These are phyloP conservation scores for Myxocyprinus asiaticus DNA, from an alignment of 2,113 vertebrate genomes.

Conservation along the genomic window DNA sequence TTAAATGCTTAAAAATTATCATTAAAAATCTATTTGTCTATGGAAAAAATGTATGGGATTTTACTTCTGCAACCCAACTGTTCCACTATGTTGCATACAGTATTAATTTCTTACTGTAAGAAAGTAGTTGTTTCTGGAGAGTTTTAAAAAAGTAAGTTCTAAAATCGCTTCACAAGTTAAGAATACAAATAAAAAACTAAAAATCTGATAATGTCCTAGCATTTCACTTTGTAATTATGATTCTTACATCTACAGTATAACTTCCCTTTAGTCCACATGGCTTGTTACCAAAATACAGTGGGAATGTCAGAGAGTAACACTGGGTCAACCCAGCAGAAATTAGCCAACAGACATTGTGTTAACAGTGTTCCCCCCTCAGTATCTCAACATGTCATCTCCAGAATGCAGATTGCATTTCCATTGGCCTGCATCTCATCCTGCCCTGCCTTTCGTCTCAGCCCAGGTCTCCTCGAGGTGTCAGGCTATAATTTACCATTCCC, in stretches of 20 bases:
- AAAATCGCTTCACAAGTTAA: too few species aligned
- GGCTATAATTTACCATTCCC: conserved; percentile 48
- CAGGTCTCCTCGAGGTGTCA: conserved; percentile 38
- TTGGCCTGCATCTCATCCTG: not conserved
- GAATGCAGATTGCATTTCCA: not conserved
- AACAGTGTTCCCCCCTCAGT: not conserved
- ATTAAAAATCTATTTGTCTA: too few species aligned
- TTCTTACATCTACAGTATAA: too few species aligned
- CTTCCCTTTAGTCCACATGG: not conserved
- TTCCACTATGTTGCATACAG: too few species aligned
- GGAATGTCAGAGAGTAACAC: conserved; percentile 2
- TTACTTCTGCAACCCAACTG: too few species aligned
- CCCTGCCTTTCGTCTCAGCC: conserved; percentile 15
- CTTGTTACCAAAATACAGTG: not conserved
- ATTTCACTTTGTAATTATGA: not conserved
- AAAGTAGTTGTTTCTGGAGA: not conserved
- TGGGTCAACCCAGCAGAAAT: conserved; percentile 37
- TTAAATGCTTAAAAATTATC: too few species aligned
- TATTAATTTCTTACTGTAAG: not conserved
- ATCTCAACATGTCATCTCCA: conserved; percentile 27
- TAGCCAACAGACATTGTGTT: conserved; percentile 31
- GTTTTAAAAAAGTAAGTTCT: too few species aligned
- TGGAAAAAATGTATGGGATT: too few species aligned
- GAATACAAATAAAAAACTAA: too few species aligned
- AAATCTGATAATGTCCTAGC: not conserved